Evolutionary conservation across 1,140 invertebrate genomes (phyloP), one percentile per base, ranked within the genome.

Genomic region (Pissodes strobi): DNA sequence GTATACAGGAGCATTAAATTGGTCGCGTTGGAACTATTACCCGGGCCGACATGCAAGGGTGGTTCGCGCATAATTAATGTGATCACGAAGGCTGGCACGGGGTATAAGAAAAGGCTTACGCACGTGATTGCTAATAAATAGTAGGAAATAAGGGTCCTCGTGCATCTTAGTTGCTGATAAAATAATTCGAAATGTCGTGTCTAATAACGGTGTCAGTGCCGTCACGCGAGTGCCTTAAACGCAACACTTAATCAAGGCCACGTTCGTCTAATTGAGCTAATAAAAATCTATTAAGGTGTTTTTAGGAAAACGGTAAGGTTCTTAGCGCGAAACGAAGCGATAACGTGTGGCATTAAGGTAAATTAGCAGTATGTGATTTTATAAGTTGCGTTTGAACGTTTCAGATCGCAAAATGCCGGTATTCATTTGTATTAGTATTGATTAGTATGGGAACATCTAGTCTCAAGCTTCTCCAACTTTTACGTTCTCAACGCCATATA

Each of bases 141-240:
- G 72, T 72, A 75, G 76, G 76, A 78, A 78, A 78, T 78, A 76
- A 76, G 74, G 72, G 74, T 74, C 76, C 75, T 76, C 73, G 73
- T 74, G 76, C 70, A 72, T 73, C 73, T 74, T 66, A 68, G 46
- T 68, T 66, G 72, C 75, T 76, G 76, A 78, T 78, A 78, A 78
- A 76, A 76, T 76, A 78, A 78, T 78, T 78, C 64, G 64, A 69
- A 71, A 77, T 75, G 76, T 78, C 76, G 76, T 77, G 76, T 74
- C 69, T 76, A 78, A 78, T 78, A 77, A 76, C 69, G 72, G 69
- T 63, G 68, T 70, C 67, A 52, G 21, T 39, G 25, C 15, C 59
- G 69, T 72, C 71, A 74, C 71, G 71, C 72, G 55, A 74, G 39
- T 46, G 13, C 27, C 13, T 56, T 68, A 70, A 70, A 70, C 69